Conservation (phyloP, 2,888 invertebrate genomes). For the Herminia tarsipennalis region DNA sequence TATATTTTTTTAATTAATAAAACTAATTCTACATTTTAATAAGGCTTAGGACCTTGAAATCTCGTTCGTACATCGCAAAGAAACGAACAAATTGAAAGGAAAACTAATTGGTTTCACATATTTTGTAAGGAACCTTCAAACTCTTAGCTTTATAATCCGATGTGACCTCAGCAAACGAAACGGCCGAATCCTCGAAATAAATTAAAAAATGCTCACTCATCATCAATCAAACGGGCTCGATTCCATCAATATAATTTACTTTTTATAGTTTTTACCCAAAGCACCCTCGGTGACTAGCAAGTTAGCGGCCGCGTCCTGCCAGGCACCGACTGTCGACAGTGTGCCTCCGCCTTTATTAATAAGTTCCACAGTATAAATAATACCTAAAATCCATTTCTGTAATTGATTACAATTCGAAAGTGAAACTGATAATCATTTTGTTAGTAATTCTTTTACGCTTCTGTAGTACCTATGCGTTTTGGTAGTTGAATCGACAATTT, state of each 20-base stretch:
- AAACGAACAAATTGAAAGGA: conserved; percentile 40
- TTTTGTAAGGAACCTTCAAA: conserved; percentile 46
- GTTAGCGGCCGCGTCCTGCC: conserved; percentile 59
- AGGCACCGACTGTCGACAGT: conserved; percentile 64
- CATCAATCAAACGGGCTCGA: conserved; percentile 84
- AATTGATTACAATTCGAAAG: conserved; percentile 53
- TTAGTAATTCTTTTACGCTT: conserved; percentile 1
- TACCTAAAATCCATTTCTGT: conserved; percentile 54
- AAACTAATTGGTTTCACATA: conserved; percentile 45
- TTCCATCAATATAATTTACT: conserved; percentile 85
- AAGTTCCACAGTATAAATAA: conserved; percentile 39
- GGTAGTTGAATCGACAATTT: not conserved
- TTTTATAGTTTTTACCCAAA: conserved; percentile 84
- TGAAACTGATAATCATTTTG: conserved; percentile 35
- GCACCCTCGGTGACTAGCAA: conserved; percentile 80
- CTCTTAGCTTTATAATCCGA: conserved; percentile 42
- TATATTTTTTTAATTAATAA: conserved; percentile 9
- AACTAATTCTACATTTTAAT: conserved; percentile 24
- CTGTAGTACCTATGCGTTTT: not conserved
- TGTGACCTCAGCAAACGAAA: conserved; percentile 64
- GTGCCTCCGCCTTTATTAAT: conserved; percentile 43
- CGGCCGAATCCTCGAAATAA: conserved; percentile 81
- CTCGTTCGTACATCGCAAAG: conserved; percentile 31
- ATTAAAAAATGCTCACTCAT: conserved; percentile 84
- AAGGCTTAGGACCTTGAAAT: conserved; percentile 34